Evolutionary conservation across 2,888 invertebrate genomes (phyloP).

Genomic region (Hemaris fuciformis): DNA sequence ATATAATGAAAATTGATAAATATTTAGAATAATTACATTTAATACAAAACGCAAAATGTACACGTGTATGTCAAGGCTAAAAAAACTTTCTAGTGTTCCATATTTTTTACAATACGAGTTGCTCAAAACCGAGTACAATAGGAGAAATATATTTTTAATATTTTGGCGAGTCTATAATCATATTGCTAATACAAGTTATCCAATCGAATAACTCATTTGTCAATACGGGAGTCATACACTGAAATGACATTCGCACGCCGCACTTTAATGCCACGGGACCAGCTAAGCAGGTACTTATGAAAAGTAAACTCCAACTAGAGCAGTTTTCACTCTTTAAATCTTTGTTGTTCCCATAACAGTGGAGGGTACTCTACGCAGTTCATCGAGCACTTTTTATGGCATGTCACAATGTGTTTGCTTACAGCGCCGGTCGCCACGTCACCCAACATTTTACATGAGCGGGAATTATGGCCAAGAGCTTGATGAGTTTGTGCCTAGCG

Average conservation of each 20-base stretch:
- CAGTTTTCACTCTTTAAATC: not conserved
- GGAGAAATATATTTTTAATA: not conserved
- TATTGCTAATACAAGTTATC: too few relatives aligned
- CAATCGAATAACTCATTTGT: too few relatives aligned
- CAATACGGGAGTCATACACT: too few relatives aligned
- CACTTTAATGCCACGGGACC: too few relatives aligned
- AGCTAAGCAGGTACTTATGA: too few relatives aligned
- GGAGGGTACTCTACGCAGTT: not conserved
- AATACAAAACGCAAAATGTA: too few relatives aligned
- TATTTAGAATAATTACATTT: too few relatives aligned
- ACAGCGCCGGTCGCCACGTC: not conserved
- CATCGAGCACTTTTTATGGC: constrained; percentile 9
- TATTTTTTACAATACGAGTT: not conserved
- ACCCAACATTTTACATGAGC: constrained; percentile 7
- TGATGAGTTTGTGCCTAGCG: constrained; percentile 7
- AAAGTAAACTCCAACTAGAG: not conserved
- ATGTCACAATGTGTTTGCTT: not conserved
- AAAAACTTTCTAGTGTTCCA: not conserved
- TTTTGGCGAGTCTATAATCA: too few relatives aligned
- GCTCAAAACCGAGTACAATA: not conserved
- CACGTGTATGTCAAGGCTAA: not conserved
- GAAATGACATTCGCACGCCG: too few relatives aligned
- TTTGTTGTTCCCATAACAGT: not conserved
- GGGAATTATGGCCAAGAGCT: not conserved
- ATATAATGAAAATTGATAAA: too few relatives aligned